Base-by-base conservation (phyloP, 1,140 invertebrate genomes). In the Diorhabda sublineata region DNA sequence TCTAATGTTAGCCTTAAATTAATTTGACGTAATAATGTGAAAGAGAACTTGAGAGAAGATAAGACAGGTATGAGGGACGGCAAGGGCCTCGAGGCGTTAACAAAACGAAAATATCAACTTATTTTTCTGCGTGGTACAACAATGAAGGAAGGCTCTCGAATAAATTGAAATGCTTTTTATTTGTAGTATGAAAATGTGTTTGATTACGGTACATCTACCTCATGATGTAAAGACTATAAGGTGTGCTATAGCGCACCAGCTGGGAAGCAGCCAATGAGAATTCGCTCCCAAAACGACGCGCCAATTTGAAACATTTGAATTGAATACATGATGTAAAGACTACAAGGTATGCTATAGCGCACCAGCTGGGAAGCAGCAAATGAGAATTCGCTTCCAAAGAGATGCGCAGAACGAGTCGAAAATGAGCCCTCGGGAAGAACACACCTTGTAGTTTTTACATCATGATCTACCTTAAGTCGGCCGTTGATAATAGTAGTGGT, bases 21-120 rank as follows among this genome's bases (percentile, higher is more conserved):
- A 77, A 77, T 77, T 77, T 77, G 75, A 75, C 75, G 75, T 68
- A 71, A 73, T 75, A 75, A 77, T 77, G 75, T 73, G 74, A 75
- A 75, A 74, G 73, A 76, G 73, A 70, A 75, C 47, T 67, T 63
- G 64, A 8, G 42, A 60, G 26, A 11, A 66, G 64, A 61, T 44
- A 64, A 72, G 71, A 61, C 42, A 69, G 60, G 6, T 64, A 11
- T 57, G 52, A 41, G 6, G n/a, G 8, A 43, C 11, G 9, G 4
- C 9, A 44, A 68, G 64, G 64, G 61, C 68, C 64, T 7, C 9
- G 45, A 66, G 66, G 58, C 61, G 57, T 42, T 47, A 26, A 26
- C 26, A 26, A 26, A 26, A 26, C 44, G 66, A 70, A 64, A 52
- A 58, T 66, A 69, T 66, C 69, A 43, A 69, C 69, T 26, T 26